phyloP scores from a whole-genome alignment of 2,888 invertebrate genomes.

The Gisinianus flammeolus region DNA sequence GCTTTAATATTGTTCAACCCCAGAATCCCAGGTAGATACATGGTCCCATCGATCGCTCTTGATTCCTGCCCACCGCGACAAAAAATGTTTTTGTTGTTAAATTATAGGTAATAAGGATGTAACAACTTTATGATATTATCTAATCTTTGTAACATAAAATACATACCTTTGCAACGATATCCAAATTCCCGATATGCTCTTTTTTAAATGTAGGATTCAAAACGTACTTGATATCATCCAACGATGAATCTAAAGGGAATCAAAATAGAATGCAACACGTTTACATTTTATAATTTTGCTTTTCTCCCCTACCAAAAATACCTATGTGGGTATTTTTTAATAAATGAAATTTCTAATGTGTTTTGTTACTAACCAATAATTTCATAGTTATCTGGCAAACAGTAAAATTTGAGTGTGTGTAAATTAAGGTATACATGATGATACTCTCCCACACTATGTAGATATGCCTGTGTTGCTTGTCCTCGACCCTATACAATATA shows the following conservation, averaged over 20 bases:
- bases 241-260: constrained; percentile 77
- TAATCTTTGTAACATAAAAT: not conserved
- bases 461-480: constrained; percentile 97
- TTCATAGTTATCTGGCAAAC: constrained; percentile 99
- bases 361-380: constrained; percentile 77
- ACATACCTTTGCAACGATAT: constrained; percentile 73
- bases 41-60: constrained; percentile 92
- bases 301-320: too few relatives aligned
- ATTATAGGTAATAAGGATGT: too few relatives aligned
- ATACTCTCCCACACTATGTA: constrained; percentile 96
- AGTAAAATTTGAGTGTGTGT: constrained; percentile 96
- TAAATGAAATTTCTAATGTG: not conserved
- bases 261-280: not conserved
- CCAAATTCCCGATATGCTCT: constrained; percentile 81
- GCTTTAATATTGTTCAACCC: constrained; percentile 99
- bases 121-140: too few relatives aligned
- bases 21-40: constrained; percentile 97
- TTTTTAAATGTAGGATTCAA: constrained; percentile 93
- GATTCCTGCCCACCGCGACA: constrained; percentile 66
- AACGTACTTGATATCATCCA: constrained; percentile 98
- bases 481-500: constrained; percentile 77
- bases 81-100: too few relatives aligned
- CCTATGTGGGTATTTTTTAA: too few relatives aligned
- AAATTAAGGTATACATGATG: constrained; percentile 98
- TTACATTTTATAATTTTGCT: constrained; percentile 9